These are phyloP conservation scores for Falco cherrug DNA, from an alignment of 2,797 vertebrate species.

Conservation along the genomic window DNA sequence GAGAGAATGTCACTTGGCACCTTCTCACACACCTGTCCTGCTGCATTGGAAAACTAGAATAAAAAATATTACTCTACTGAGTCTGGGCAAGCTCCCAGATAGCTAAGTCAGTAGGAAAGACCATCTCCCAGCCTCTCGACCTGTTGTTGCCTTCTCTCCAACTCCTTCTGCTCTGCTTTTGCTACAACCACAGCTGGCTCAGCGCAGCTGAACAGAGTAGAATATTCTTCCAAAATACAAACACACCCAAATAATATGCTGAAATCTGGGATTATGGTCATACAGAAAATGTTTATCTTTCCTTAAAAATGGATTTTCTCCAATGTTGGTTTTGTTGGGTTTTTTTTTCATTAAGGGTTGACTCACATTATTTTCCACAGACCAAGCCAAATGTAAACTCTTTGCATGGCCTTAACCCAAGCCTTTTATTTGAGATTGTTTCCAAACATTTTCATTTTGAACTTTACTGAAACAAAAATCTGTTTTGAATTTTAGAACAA, in stretches of 20 bases:
- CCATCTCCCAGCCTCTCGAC: background rate
- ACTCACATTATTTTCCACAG: background rate
- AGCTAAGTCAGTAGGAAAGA: background rate
- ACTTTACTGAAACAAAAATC: background rate
- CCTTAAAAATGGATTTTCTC: background rate
- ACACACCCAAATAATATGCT: background rate
- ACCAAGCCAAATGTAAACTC: background rate
- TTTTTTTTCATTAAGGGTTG: background rate
- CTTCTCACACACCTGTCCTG: background rate
- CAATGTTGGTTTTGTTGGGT: background rate
- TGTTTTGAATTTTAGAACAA: background rate
- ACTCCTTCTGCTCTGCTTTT: background rate
- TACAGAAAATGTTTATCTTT: background rate
- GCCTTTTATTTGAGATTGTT: background rate
- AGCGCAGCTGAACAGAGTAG: background rate
- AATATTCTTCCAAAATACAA: background rate
- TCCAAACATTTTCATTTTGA: background rate
- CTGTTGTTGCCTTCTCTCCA: background rate
- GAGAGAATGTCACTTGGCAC: background rate
- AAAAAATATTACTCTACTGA: background rate
- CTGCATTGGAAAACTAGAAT: background rate
- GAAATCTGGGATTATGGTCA: background rate
- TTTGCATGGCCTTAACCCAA: background rate
- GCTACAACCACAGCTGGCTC: background rate
- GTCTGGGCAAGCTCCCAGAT: background rate